phyloP scores from a whole-genome alignment of 2,888 invertebrate species.

The Drosophila monieri region DNA sequence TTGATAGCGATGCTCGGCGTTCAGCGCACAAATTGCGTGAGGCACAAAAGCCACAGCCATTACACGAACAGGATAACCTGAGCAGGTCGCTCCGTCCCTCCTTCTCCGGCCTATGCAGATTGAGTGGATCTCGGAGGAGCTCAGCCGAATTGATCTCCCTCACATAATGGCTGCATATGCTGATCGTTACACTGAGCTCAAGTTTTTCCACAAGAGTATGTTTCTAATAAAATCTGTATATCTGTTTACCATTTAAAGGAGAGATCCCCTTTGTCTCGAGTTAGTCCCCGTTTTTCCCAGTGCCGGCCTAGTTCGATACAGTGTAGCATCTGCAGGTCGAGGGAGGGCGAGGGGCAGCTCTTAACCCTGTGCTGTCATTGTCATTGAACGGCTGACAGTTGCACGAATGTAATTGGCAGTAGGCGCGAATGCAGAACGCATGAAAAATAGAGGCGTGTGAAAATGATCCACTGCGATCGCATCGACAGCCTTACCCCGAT shows the following conservation, averaged over 20 bases:
- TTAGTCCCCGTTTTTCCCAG: constrained; percentile 6
- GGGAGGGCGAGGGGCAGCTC: not conserved
- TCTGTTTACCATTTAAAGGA: too few relatives aligned
- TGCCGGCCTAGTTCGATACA: constrained; percentile 13
- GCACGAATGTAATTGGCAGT: constrained; percentile 56
- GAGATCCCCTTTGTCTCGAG: too few relatives aligned
- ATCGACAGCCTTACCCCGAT: constrained; percentile 15
- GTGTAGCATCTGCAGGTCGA: not conserved
- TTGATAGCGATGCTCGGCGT: constrained; percentile 58
- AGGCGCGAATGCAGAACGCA: constrained; percentile 52
- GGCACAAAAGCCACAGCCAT: constrained; percentile 42
- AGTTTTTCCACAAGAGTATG: not conserved
- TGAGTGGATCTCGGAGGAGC: constrained; percentile 12
- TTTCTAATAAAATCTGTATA: not conserved
- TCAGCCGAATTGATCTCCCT: constrained; percentile 29
- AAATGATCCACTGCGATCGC: constrained; percentile 45
- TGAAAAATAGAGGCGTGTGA: constrained; percentile 56
- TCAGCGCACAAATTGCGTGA: constrained; percentile 65
- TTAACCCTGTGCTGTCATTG: constrained; percentile 53
- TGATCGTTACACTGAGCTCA: constrained; percentile 33
- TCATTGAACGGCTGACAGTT: constrained; percentile 49
- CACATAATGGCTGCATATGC: constrained; percentile 36
- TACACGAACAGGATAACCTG: constrained; percentile 39
- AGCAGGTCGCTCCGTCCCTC: constrained; percentile 10
- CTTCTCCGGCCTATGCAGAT: constrained; percentile 40